phyloP scores from a whole-genome alignment of 2,113 vertebrate species.

The Hippocampus zosterae region DNA sequence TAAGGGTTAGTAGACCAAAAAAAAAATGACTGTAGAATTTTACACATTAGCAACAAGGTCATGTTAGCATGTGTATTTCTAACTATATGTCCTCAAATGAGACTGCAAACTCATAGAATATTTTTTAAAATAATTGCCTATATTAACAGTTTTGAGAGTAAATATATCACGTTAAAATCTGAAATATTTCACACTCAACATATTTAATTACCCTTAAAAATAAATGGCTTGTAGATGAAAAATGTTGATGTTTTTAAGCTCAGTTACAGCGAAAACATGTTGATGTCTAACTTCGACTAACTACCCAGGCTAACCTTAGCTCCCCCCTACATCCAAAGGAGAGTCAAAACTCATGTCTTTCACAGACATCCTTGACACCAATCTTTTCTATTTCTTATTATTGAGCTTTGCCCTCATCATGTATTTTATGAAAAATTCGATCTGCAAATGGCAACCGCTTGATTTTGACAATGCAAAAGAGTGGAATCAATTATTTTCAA shows the following conservation, averaged over 20 bases:
- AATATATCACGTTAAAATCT: neutral
- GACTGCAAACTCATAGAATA: neutral
- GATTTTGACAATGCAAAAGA: neutral
- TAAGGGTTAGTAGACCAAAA: neutral
- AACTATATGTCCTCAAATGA: neutral
- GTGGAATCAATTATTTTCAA: neutral
- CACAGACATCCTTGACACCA: neutral
- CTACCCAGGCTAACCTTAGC: neutral
- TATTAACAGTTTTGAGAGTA: neutral
- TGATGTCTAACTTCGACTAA: neutral
- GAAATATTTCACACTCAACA: neutral
- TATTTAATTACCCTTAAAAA: neutral
- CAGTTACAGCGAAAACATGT: neutral
- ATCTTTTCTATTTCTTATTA: neutral
- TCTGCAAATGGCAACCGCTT: neutral
- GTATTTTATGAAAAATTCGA: neutral
- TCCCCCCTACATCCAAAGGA: neutral
- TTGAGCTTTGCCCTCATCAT: neutral
- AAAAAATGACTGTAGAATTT: neutral
- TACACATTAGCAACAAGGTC: neutral
- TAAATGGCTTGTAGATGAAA: neutral
- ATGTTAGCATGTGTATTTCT: neutral
- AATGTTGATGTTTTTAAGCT: neutral
- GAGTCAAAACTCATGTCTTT: neutral
- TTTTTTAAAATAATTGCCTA: neutral